These are phyloP conservation scores for Pteropus rufus DNA, from an alignment of 2,797 vertebrate genomes.

Conservation along the genomic window DNA sequence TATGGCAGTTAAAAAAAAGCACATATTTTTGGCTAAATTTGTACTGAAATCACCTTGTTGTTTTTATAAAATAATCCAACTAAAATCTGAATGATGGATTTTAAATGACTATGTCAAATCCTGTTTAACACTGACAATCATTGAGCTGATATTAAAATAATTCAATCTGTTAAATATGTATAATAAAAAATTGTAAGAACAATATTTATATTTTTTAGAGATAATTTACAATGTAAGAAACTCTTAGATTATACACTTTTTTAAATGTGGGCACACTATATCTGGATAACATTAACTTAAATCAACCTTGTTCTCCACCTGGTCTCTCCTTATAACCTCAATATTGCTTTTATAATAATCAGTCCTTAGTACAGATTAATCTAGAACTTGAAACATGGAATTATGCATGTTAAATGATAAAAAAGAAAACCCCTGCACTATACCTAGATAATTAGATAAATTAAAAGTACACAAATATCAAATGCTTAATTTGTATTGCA, in stretches of 20 bases:
- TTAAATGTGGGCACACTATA: background rate
- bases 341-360: background rate
- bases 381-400: background rate
- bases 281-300: background rate
- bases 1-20: background rate
- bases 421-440: background rate
- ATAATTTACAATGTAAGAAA: background rate
- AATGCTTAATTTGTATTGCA: background rate
- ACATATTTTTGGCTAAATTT: background rate
- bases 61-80: background rate
- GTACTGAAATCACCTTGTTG: background rate
- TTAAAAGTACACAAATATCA: background rate
- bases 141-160: background rate
- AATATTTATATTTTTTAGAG: background rate
- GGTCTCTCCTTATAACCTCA: background rate
- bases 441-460: background rate
- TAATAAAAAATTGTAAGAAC: background rate
- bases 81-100: background rate
- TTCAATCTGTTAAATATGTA: background rate
- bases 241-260: background rate
- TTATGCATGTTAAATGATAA: background rate
- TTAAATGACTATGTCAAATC: background rate
- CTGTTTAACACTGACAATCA: background rate
- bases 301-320: background rate
- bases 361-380: background rate